Evolutionary conservation across 2,113 vertebrate genomes (phyloP).

Genomic region (Strigops habroptila): DNA sequence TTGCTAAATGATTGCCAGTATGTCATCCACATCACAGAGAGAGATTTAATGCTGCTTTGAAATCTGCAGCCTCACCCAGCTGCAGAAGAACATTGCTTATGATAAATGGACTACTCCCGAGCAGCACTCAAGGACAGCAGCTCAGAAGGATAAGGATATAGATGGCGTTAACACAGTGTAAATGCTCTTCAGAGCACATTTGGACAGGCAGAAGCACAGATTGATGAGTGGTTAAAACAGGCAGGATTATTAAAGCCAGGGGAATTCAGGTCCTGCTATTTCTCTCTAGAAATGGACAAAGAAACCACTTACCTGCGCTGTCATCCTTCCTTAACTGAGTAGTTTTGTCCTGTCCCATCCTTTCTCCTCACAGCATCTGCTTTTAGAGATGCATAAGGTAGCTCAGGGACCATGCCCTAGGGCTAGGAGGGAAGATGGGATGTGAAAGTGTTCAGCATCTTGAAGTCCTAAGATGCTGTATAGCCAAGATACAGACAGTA

Average conservation of each 20-base stretch:
- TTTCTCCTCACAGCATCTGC: neutral
- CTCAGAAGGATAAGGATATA: neutral
- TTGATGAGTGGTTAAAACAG: neutral
- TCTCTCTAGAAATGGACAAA: neutral
- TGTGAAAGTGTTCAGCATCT: neutral
- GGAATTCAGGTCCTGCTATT: neutral
- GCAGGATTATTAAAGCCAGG: neutral
- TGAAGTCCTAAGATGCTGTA: neutral
- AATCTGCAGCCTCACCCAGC: neutral
- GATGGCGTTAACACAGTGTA: neutral
- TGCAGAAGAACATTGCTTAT: neutral
- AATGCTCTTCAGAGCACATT: neutral
- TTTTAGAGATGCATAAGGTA: accelerated
- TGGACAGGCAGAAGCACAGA: neutral
- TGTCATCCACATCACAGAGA: neutral
- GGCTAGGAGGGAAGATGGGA: neutral
- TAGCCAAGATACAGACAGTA: neutral
- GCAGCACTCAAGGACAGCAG: neutral
- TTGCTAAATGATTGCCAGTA: neutral
- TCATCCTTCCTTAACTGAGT: neutral
- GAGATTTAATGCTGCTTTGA: neutral
- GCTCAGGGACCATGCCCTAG: neutral
- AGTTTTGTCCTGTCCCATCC: neutral
- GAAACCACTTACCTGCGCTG: accelerated
- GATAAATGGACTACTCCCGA: accelerated